phyloP scores from a whole-genome alignment of 2,113 vertebrate genomes.

The Chlamydotis undulata region DNA sequence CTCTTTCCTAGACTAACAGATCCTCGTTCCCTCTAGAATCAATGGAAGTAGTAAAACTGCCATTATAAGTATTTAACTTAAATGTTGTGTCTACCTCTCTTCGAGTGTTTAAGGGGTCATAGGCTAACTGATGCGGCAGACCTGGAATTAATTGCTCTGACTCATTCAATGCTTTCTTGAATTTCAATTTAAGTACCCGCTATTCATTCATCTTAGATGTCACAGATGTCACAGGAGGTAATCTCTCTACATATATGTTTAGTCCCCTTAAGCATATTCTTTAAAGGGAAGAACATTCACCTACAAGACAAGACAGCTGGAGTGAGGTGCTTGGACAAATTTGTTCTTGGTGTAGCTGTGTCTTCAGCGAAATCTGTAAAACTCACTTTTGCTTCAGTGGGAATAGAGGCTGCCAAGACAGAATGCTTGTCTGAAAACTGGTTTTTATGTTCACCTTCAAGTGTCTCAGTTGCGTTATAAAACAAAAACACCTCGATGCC shows the following conservation, averaged over 20 bases:
- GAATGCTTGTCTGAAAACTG: slow-evolving; percentile 17
- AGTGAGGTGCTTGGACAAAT: background rate
- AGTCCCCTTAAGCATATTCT: slow-evolving; percentile 8
- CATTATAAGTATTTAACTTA: slow-evolving; percentile 50
- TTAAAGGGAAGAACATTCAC: slow-evolving; percentile 25
- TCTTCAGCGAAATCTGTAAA: slow-evolving; percentile 21
- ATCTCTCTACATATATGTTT: slow-evolving; percentile 12
- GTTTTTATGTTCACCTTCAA: background rate
- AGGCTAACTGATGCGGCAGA: slow-evolving; percentile 56
- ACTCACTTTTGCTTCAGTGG: slow-evolving; percentile 32
- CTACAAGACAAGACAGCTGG: slow-evolving; percentile 27
- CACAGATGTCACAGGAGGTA: slow-evolving; percentile 43
- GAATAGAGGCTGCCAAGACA: slow-evolving; percentile 21
- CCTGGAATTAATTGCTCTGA: slow-evolving; percentile 57
- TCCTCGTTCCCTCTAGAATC: slow-evolving; percentile 38
- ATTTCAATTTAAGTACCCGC: slow-evolving; percentile 40
- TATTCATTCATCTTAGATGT: slow-evolving; percentile 52
- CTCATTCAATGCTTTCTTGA: slow-evolving; percentile 56
- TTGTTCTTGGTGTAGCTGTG: background rate
- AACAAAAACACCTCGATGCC: background rate
- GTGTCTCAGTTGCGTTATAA: background rate
- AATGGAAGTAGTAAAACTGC: slow-evolving; percentile 4
- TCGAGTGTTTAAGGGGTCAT: slow-evolving; percentile 43
- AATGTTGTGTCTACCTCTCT: slow-evolving; percentile 40
- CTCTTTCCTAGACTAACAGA: slow-evolving; percentile 27